These are phyloP conservation scores for Pomacea canaliculata DNA, from an alignment of 2,888 invertebrate species.

Conservation along the genomic window DNA sequence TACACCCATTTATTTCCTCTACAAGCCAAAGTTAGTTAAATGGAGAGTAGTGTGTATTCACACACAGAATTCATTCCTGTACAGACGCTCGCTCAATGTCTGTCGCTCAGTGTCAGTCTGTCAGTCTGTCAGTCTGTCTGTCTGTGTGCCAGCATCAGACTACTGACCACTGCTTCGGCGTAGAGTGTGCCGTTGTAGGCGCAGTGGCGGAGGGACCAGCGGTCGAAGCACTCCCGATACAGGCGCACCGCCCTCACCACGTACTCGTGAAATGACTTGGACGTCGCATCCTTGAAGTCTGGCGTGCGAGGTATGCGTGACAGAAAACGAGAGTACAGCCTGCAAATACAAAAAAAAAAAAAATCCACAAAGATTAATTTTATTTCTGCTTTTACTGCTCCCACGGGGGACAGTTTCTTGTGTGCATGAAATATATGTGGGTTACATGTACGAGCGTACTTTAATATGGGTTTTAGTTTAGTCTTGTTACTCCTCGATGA, in stretches of 20 bases:
- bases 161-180: conserved; percentile 2
- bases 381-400: neutral
- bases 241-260: neutral
- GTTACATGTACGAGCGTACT: neutral
- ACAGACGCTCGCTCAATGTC: neutral
- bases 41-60: no score
- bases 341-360: neutral
- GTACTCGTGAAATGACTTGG: conserved; percentile 4
- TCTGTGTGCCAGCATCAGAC: no score
- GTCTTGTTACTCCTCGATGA: no score
- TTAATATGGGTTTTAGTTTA: no score
- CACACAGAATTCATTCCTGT: neutral
- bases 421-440: neutral
- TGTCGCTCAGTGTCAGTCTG: neutral
- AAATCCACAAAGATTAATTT: neutral
- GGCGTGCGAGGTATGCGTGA: conserved; percentile 7
- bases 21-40: no score
- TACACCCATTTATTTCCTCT: neutral
- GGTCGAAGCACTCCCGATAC: conserved; percentile 11
- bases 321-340: conserved; percentile 17
- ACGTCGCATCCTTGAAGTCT: conserved; percentile 3
- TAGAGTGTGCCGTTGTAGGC: neutral
- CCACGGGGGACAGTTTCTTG: neutral
- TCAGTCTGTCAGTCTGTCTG: no score
- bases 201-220: conserved; percentile 8